Evolutionary conservation across 2,113 vertebrate species (phyloP), one percentile per base, ranked within the genome.

Genomic region (Colistium nudipinnis): DNA sequence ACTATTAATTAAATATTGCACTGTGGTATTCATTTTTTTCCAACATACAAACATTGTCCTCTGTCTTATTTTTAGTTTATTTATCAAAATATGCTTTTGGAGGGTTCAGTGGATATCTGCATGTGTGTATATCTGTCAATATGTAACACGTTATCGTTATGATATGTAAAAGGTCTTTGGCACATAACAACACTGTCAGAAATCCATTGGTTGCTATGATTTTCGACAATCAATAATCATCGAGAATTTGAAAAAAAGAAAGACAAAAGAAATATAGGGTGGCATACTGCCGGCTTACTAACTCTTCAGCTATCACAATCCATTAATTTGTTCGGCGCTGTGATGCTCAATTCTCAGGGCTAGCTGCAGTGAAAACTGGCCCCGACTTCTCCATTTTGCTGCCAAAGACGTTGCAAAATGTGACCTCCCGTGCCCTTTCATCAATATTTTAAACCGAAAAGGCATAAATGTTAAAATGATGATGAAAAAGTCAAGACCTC

Each of bases 381-480:
- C 43, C 79, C 48, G 33, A 54, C 45, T 63, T 19, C 68, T 72
- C 38, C 43, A 7, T 70, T 63, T 24, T 30, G 16, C 55, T 59
- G 44, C 61, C 30, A 36, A 61, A 69, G 36, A 61, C 67, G 49
- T 69, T 68, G 57, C 53, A 44, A 20, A 11, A 39, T 39, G 31
- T 61, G 67, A 61, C 60, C 56, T 59, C 16, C 30, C 11, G 3
- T 56, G 36, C 17, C 68, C 44, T 31, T 7, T 8, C 25, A 82
- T 81, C 47, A 85, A 83, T 85, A 83, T 85, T 78, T 78, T 28
- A 76, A 72, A 70, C n/a, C 7, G 16, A 36, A 51, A 77, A 71
- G 30, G 33, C 52, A 75, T 65, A 19, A 59, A 78, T 72, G 62
- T 65, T 82, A 52, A 62, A 82, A 59, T 55, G 41, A 80, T 70